Percentiles rank a stretch among this genome's conserved stretches.
phyloP scores from a whole-genome alignment of 2,888 invertebrate species.

The Gibbula magus region DNA sequence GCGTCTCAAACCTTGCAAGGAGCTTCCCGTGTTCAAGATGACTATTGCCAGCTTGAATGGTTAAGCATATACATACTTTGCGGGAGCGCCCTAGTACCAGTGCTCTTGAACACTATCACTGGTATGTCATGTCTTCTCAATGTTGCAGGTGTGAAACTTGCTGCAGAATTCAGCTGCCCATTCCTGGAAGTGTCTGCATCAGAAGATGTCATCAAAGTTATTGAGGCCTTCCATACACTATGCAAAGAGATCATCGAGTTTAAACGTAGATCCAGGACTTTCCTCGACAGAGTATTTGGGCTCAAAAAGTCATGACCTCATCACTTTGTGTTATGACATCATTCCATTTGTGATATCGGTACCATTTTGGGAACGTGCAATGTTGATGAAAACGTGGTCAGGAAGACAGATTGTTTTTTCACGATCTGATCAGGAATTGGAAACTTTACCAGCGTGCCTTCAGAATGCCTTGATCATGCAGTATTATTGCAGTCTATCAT shows the following conservation, averaged over 20 bases:
- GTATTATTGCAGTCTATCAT: too few relatives aligned
- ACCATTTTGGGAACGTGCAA: background rate
- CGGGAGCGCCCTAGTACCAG: too few relatives aligned
- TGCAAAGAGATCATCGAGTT: constrained; percentile 68
- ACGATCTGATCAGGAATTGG: too few relatives aligned
- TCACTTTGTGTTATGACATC: background rate
- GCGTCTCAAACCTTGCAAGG: too few relatives aligned
- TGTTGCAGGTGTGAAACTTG: constrained; percentile 60
- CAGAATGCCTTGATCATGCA: too few relatives aligned
- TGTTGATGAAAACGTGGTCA: too few relatives aligned
- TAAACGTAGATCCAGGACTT: constrained; percentile 68
- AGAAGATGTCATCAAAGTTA: constrained; percentile 65
- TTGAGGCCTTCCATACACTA: constrained; percentile 66
- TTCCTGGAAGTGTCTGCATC: constrained; percentile 70
- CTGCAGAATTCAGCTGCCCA: constrained; percentile 63
- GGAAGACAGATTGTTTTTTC: too few relatives aligned
- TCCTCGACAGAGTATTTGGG: constrained; percentile 70
- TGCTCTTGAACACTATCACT: too few relatives aligned
- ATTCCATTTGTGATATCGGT: background rate
- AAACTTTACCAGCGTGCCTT: too few relatives aligned
- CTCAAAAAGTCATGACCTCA: constrained; percentile 45
- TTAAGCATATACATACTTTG: too few relatives aligned
- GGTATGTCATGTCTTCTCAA: background rate
- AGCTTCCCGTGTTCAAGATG: too few relatives aligned
- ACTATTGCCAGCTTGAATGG: too few relatives aligned